Percentiles rank a stretch among this genome's conserved stretches.
phyloP scores from a whole-genome alignment of 2,797 vertebrate species.

The Tauraco hartlaubi region DNA sequence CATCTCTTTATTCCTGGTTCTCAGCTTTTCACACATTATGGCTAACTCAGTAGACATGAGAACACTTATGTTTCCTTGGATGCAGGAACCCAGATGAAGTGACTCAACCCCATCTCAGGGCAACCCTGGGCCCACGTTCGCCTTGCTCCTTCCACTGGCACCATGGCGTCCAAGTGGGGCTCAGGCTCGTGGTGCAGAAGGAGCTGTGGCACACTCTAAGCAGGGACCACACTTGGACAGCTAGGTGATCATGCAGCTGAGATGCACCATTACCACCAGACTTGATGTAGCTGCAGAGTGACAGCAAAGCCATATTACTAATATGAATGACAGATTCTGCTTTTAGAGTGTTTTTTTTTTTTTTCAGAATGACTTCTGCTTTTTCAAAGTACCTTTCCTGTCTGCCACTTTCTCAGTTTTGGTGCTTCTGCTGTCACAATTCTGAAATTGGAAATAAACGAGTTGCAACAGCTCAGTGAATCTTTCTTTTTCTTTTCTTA shows the following conservation, averaged over 20 bases:
- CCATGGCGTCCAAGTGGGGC: not conserved
- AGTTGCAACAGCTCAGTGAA: slow-evolving; percentile 14
- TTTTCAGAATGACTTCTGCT: not conserved
- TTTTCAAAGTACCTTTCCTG: not conserved
- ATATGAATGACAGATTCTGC: not conserved
- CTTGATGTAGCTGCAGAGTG: not conserved
- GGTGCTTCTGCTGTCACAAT: not conserved
- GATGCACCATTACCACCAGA: not conserved
- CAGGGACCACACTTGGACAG: not conserved
- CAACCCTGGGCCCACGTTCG: not conserved
- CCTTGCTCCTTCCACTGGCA: not conserved
- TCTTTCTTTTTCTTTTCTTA: slow-evolving; percentile 3
- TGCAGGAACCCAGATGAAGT: not conserved
- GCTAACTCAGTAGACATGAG: not conserved
- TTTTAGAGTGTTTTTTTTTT: not conserved
- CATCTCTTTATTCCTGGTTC: not conserved
- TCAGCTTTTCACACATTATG: not conserved
- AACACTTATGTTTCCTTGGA: not conserved
- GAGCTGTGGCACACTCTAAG: not conserved
- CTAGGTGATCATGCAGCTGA: not conserved
- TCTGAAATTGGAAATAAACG: slow-evolving; percentile 35
- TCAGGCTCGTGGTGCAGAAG: not conserved
- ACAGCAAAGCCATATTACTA: not conserved
- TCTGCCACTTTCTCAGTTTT: not conserved
- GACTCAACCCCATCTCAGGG: not conserved